These are phyloP conservation scores for Rattus norvegicus DNA, from an alignment of 2,113 vertebrate genomes.

Conservation along the genomic window GRCr8 NC_086024.1:124045001-124045500, in stretches of 20 bases:
- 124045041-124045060: background rate
- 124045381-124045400: background rate
- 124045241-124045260: background rate
- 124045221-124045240: background rate
- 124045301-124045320: background rate
- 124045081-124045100: background rate
- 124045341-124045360: background rate
- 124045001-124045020: background rate
- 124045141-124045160: background rate
- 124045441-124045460: background rate
- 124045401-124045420: rapidly evolving
- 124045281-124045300: background rate
- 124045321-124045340: background rate
- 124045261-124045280: background rate
- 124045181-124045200: background rate
- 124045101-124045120: background rate
- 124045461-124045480: background rate
- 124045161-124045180: background rate
- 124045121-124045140: background rate
- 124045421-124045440: too few relatives aligned
- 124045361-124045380: background rate
- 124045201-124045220: background rate
- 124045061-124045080: background rate
- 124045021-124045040: background rate
- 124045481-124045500: background rate